phyloP scores from a whole-genome alignment of 2,113 vertebrate genomes.

The Suricata suricatta region DNA sequence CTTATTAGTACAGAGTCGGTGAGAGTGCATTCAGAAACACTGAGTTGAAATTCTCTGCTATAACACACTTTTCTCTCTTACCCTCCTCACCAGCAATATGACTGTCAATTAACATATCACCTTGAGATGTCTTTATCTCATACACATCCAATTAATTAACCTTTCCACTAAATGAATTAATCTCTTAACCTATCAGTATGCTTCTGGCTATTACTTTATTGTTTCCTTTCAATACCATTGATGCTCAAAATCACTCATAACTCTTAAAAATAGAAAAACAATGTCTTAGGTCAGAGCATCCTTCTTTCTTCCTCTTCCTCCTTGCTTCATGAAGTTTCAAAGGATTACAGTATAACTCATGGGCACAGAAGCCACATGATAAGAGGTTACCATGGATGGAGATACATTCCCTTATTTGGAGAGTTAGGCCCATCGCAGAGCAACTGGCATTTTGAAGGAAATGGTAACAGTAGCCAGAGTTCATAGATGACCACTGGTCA shows the following conservation, averaged over 20 bases:
- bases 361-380: neutral
- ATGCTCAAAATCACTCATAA: neutral
- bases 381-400: neutral
- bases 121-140: conserved; percentile 55
- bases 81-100: neutral
- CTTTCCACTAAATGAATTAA: conserved; percentile 62
- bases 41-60: neutral
- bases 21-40: neutral
- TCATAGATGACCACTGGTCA: neutral
- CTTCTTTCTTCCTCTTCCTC: neutral
- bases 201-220: conserved; percentile 51
- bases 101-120: conserved; percentile 45
- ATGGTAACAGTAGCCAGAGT: neutral
- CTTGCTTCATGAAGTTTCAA: neutral
- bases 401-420: neutral
- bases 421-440: neutral
- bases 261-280: conserved; percentile 21
- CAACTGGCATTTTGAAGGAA: neutral
- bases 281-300: neutral
- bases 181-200: neutral
- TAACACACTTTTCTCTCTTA: neutral
- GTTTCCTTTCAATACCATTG: neutral
- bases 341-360: neutral
- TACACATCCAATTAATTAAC: conserved; percentile 61
- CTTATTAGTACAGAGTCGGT: neutral